Conservation (phyloP, 2,888 invertebrate genomes). For the Archaeoteleia sp. region DNA sequence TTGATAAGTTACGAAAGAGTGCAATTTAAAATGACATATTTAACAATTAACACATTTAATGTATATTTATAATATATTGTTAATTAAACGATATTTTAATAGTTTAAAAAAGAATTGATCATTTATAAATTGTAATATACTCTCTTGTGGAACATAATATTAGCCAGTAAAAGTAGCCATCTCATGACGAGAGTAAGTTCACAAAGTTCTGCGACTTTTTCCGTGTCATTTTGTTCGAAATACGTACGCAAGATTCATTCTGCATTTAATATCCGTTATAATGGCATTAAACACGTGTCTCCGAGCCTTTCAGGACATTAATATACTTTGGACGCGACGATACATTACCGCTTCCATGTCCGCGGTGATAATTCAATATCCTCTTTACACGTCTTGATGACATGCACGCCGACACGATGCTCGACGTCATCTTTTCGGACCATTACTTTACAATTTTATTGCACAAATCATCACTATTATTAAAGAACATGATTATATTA, state of each 20-base stretch:
- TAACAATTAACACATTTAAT: no score
- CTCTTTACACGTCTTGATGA: constrained; percentile 46
- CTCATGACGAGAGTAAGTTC: background rate
- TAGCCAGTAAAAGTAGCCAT: no score
- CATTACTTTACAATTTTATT: constrained; percentile 28
- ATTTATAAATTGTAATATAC: no score
- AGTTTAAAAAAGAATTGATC: no score
- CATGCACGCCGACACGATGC: constrained; percentile 40
- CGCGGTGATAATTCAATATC: constrained; percentile 48
- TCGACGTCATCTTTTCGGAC: constrained; percentile 46
- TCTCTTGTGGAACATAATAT: no score
- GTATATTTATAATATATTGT: no score
- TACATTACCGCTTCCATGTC: constrained; percentile 37
- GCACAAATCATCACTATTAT: constrained; percentile 18
- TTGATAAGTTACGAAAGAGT: no score
- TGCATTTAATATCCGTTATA: constrained; percentile 47
- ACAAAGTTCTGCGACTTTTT: constrained; percentile 12
- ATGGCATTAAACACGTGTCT: constrained; percentile 44
- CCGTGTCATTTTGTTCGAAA: constrained; percentile 24
- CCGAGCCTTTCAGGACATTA: constrained; percentile 39
- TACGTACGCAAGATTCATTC: constrained; percentile 37
- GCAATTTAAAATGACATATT: no score
- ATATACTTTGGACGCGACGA: constrained; percentile 37
- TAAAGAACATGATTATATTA: no score
- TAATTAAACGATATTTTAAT: no score